Evolutionary conservation across 2,888 invertebrate species (phyloP).

Genomic region (Cephalotes varians): DNA sequence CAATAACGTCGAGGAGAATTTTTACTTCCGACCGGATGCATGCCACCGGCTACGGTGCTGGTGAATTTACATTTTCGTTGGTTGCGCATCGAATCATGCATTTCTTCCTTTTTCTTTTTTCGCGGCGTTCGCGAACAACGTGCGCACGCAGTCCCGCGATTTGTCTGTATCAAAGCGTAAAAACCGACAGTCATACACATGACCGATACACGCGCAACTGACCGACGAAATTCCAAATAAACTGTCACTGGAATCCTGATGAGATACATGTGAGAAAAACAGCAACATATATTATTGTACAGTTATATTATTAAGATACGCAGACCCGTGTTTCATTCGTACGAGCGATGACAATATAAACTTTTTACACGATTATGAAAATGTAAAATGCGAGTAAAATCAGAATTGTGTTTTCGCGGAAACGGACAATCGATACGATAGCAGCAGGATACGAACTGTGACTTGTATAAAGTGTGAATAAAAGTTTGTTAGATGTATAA

Average conservation of each 20-base stretch:
- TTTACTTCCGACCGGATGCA: constrained; percentile 49
- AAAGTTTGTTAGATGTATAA: background rate
- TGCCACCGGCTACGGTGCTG: constrained; percentile 29
- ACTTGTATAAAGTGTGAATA: background rate
- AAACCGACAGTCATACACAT: constrained; percentile 20
- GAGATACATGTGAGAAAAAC: constrained; percentile 35
- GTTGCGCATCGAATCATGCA: constrained; percentile 47
- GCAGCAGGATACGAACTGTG: background rate
- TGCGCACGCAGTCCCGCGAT: constrained; percentile 31
- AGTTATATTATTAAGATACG: constrained; percentile 39
- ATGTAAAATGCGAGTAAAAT: background rate
- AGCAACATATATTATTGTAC: background rate
- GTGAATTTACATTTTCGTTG: constrained; percentile 53
- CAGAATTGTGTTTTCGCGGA: background rate
- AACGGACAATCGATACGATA: background rate
- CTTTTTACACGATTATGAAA: constrained; percentile 12
- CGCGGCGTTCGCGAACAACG: constrained; percentile 25
- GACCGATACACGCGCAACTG: constrained; percentile 9
- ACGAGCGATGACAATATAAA: background rate
- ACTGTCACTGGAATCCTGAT: constrained; percentile 27
- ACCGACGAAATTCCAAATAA: constrained; percentile 43
- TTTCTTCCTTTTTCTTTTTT: background rate
- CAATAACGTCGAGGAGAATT: constrained; percentile 50
- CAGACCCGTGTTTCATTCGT: constrained; percentile 5
- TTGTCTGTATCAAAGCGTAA: constrained; percentile 42